These are phyloP conservation scores for Microchrysa polita DNA, from an alignment of 2,888 invertebrate species.

Conservation along the genomic window DNA sequence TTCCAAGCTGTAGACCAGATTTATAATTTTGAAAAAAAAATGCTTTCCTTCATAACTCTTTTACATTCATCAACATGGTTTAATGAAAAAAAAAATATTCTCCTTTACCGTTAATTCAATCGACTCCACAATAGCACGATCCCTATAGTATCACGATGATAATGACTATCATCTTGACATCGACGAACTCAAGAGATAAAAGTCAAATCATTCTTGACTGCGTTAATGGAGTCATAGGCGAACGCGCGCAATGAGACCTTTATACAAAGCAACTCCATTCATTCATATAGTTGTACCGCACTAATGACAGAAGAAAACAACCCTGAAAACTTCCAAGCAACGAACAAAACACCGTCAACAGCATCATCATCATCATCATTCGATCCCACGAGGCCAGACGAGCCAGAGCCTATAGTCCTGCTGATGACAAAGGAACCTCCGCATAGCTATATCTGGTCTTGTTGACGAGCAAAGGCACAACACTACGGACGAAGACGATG, in stretches of 20 bases:
- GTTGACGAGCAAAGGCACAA: neutral
- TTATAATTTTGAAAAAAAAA: too few relatives aligned
- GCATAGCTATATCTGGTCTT: neutral
- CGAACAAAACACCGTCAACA: neutral
- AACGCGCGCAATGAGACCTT: conserved; percentile 10
- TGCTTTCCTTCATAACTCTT: too few relatives aligned
- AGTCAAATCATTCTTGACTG: conserved; percentile 40
- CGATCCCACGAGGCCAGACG: too few relatives aligned
- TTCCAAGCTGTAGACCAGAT: too few relatives aligned
- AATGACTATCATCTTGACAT: conserved; percentile 24
- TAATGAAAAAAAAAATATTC: too few relatives aligned
- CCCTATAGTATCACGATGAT: too few relatives aligned
- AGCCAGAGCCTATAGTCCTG: too few relatives aligned
- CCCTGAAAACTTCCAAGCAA: neutral
- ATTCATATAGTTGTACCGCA: neutral
- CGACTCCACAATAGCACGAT: too few relatives aligned
- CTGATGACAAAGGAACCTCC: too few relatives aligned
- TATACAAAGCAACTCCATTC: conserved; percentile 20
- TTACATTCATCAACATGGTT: too few relatives aligned
- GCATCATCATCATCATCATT: too few relatives aligned
- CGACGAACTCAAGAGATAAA: conserved; percentile 40
- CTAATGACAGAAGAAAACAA: conserved; percentile 2
- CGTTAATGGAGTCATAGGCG: conserved; percentile 30
- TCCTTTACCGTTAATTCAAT: too few relatives aligned
- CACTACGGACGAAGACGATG: neutral